Base-by-base conservation (phyloP, 1,140 invertebrate species). In the Zaprionus tsacasi region DNA sequence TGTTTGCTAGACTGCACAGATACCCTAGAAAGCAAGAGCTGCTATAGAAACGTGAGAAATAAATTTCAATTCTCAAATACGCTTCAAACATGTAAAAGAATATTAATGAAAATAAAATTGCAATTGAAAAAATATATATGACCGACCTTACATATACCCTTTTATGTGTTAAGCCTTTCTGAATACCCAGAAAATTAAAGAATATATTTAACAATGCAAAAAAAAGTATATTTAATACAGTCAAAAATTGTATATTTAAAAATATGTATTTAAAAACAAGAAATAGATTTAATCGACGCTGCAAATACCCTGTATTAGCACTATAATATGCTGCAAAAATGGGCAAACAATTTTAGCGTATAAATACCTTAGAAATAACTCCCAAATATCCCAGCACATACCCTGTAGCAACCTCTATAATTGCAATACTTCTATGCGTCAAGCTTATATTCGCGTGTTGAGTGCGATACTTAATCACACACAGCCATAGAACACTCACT, bases 381-480 rank as follows among this genome's bases (percentile, higher is more conserved):
- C 21, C 2, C 21, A 21, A 21, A 21, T 5, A 30, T 27, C 27
- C 27, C 17, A 12, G 3, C 15, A 55, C 3, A 55, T 55, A 55
- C 27, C 52, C 13, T 55, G 7, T 25, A 55, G 30, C 30, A 33
- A n/a, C 5, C 45, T 48, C 10, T 11, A 33, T 13, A 55, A 25
- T 55, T 55, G 52, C 13, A 13, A 25, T 13, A 55, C 6, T 7
- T 21, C 8, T 25, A 8, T 21, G 17, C 17, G 17, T 10, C 45
- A 25, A 54, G 50, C 33, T 6, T 6, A 27, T 30, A 21, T 50
- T 13, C 25, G 21, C 17, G 5, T 55, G 27, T 27, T n/a, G 38
- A 13, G 21, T 25, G 61, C 7, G 30, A 4, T 36, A 35, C 80
- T 79, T 79, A 69, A 76, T 59, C 70, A 63, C 52, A 55, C 52